phyloP scores from a whole-genome alignment of 2,888 invertebrate species.

The Troides oblongomaculatus region DNA sequence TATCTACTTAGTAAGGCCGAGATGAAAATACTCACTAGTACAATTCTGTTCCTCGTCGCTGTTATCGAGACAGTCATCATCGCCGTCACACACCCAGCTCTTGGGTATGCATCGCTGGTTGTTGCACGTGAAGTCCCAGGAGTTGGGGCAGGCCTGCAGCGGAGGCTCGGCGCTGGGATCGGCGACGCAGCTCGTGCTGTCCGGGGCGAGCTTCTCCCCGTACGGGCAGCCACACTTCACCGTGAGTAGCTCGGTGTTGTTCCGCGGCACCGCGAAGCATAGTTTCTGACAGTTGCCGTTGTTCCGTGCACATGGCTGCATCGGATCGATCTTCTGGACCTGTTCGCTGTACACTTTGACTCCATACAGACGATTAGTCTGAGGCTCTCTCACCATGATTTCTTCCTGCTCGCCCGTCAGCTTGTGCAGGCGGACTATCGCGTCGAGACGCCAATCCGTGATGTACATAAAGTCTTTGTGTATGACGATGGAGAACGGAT shows the following conservation, averaged over 20 bases:
- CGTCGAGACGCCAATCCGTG: conserved; percentile 97
- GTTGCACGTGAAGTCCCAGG: conserved; percentile 96
- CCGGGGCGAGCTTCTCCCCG: conserved; percentile 88
- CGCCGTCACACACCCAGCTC: conserved; percentile 97
- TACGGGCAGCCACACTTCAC: conserved; percentile 95
- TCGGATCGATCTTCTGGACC: conserved; percentile 84
- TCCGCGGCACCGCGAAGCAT: conserved; percentile 93
- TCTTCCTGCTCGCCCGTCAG: conserved; percentile 92
- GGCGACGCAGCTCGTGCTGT: conserved; percentile 85
- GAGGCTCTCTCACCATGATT: conserved; percentile 92
- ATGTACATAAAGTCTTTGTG: conserved; percentile 96
- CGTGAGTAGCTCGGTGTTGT: conserved; percentile 77
- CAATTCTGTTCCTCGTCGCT: conserved; percentile 97
- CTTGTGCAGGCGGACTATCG: conserved; percentile 94
- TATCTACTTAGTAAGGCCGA: too few species aligned
- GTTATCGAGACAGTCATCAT: conserved; percentile 97
- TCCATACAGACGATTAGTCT: conserved; percentile 93
- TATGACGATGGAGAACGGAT: conserved; percentile 95
- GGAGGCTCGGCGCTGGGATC: conserved; percentile 94
- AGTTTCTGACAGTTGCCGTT: conserved; percentile 97
- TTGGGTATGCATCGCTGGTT: conserved; percentile 95
- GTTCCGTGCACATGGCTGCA: conserved; percentile 90
- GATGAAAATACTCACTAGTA: conserved; percentile 84
- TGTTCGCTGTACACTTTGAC: conserved; percentile 91
- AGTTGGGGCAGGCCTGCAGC: conserved; percentile 92